phyloP scores from a whole-genome alignment of 2,797 vertebrate species.

The Oreonectes daqikongensis region DNA sequence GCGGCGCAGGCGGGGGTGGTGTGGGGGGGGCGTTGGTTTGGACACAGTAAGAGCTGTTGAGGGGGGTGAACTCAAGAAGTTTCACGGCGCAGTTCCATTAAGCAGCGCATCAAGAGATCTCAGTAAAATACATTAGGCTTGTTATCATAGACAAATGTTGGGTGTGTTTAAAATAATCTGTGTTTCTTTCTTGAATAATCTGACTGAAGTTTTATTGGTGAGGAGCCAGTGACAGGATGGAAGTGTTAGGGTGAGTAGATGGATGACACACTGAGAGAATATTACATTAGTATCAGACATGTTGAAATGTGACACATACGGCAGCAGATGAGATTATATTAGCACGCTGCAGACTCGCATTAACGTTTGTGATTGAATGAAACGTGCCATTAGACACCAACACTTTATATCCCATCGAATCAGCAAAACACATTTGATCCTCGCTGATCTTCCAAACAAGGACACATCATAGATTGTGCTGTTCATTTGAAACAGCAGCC shows the following conservation, averaged over 20 bases:
- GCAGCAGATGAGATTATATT: slow-evolving; percentile 42
- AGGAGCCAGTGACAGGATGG: slow-evolving; percentile 4
- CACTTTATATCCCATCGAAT: slow-evolving; percentile 24
- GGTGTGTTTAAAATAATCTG: slow-evolving; percentile 8
- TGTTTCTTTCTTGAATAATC: neutral
- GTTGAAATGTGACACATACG: slow-evolving; percentile 67
- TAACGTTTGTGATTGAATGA: slow-evolving; percentile 41
- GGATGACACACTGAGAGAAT: slow-evolving; percentile 45
- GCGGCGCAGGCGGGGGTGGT: slow-evolving; percentile 39
- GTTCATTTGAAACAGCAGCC: neutral
- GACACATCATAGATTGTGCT: neutral
- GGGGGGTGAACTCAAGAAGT: neutral
- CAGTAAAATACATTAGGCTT: neutral
- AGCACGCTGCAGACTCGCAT: slow-evolving; percentile 42
- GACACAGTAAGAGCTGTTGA: neutral
- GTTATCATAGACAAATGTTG: neutral
- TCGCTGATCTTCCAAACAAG: neutral
- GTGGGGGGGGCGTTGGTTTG: neutral
- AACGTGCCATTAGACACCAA: slow-evolving; percentile 44
- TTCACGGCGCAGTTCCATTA: slow-evolving; percentile 1
- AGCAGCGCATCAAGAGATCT: slow-evolving; percentile 1
- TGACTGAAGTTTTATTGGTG: slow-evolving; percentile 5
- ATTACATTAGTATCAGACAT: slow-evolving; percentile 69
- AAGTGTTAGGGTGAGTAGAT: slow-evolving; percentile 27
- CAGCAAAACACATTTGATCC: slow-evolving; percentile 27